Percentiles rank a stretch among this genome's conserved stretches.
phyloP scores from a whole-genome alignment of 2,113 vertebrate species.

The Hypanus sabinus region DNA sequence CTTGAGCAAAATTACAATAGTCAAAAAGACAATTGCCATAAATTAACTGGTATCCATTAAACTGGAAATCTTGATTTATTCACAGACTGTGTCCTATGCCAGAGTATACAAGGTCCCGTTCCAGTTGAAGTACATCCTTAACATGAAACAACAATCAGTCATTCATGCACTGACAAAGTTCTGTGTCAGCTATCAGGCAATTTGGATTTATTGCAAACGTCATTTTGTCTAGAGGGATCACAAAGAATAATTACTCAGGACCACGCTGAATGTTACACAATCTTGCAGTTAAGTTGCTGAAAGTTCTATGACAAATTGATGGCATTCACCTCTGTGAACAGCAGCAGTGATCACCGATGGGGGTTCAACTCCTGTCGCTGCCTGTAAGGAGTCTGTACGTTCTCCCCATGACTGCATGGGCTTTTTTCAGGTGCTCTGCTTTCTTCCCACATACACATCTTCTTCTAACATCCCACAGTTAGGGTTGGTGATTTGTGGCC shows the following conservation, averaged over 20 bases:
- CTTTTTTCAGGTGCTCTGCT: too few species aligned
- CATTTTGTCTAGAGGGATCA: background rate
- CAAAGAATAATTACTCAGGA: background rate
- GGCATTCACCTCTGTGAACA: too few species aligned
- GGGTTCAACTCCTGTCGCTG: too few species aligned
- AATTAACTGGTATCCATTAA: background rate
- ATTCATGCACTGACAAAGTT: background rate
- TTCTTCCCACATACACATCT: too few species aligned
- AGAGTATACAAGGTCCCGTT: background rate
- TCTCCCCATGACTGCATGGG: too few species aligned
- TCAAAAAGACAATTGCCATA: background rate
- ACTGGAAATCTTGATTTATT: background rate
- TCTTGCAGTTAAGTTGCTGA: too few species aligned
- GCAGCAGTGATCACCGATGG: too few species aligned
- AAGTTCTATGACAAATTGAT: too few species aligned
- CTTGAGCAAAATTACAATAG: background rate
- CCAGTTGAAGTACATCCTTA: background rate
- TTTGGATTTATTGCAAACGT: conserved; percentile 7
- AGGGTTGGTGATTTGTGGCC: too few species aligned
- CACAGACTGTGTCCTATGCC: background rate
- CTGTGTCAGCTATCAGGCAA: background rate
- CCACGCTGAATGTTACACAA: background rate
- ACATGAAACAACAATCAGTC: background rate
- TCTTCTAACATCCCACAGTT: too few species aligned
- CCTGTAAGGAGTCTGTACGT: too few species aligned